Base-by-base conservation (phyloP, 2,888 invertebrate genomes). In the Arrhopalites spinosus region DNA sequence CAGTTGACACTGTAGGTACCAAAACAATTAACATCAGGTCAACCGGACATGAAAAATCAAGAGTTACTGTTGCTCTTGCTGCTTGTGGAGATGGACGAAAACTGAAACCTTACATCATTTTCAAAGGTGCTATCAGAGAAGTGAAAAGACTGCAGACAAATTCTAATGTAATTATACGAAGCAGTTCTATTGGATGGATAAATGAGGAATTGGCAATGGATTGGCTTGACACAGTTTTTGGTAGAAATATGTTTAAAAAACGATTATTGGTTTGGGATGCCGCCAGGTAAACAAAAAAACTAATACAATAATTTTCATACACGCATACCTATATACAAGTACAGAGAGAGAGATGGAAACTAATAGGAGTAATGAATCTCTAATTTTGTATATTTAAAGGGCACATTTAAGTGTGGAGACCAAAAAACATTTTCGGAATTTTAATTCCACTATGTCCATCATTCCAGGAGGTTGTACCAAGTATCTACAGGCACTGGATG, bases 401-500 rank as follows among this genome's bases (percentile, higher is more conserved):
- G 2, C 25, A 50, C 71, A 75, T 43, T 70, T 71, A 5, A 64
- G 71, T 50, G 64, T 50, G 25, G 20, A 25, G 5, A 71, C 71
- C 0, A 75, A 75, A 36, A 15, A 47, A 17, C 17, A 64, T 15
- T n/a, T 75, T 2, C 17, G n/a, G 15, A 17, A 1, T 15, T 70
- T 63, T 13, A 64, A 71, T 43, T 45, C 64, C 0, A 25, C 20
- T 1, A 23, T 50, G 11, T 64, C 70, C 8, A 64, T 75, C 2
- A 71, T 75, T 23, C 75, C 75, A 27, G 75, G 64, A 29, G 75
- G 75, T 1, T 75, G 71, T 25, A 71, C 75, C 2, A 75, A 64
- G 23, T 71, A 64, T 27, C 30, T 75, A n/a, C 75, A 71, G 29
- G 53, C 75, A 0, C 64, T 71, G 0, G 71, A 75, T 50, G 75